A percentile compares a stretch with the other conserved stretches of the same genome.
phyloP scores from a whole-genome alignment of 30 jellyfish, hydroid and myxozoan genomes.

The Cassiopea andromeda region DNA sequence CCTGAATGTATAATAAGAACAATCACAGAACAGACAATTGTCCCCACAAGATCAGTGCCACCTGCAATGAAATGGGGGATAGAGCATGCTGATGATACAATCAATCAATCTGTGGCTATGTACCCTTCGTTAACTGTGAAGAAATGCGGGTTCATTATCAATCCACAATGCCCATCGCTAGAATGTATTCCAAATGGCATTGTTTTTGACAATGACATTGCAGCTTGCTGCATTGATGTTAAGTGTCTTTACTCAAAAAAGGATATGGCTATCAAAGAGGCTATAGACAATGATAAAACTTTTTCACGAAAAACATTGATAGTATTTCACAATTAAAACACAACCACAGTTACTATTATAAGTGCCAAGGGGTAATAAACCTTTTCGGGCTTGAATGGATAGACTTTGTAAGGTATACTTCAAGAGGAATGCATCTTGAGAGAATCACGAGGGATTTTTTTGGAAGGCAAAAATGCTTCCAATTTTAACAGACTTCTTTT shows the following conservation, averaged over 20 bases:
- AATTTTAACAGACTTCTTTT: neutral
- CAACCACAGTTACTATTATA: constrained; percentile 4
- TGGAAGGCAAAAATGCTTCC: neutral
- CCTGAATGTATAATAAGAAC: neutral
- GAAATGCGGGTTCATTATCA: constrained; percentile 6
- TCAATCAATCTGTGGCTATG: neutral
- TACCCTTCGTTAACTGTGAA: neutral
- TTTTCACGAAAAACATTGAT: constrained; percentile 8
- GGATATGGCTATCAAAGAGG: constrained; percentile 28
- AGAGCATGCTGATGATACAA: neutral
- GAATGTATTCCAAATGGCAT: constrained; percentile 18
- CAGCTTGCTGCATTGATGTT: constrained; percentile 11
- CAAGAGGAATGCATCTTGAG: neutral
- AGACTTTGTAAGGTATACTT: neutral
- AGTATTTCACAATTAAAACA: neutral
- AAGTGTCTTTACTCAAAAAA: neutral
- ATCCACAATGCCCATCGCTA: constrained; percentile 15
- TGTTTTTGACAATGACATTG: constrained; percentile 10
- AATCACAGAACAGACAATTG: neutral
- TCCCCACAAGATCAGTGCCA: neutral
- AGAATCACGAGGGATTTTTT: neutral
- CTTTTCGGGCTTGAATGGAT: constrained; percentile 8
- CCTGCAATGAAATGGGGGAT: constrained; percentile 5
- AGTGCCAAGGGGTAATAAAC: constrained; percentile 15
- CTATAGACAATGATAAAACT: constrained; percentile 31